phyloP scores from a whole-genome alignment of 92 coral and sea anemone species.

The Zoanthus gigantus region DNA sequence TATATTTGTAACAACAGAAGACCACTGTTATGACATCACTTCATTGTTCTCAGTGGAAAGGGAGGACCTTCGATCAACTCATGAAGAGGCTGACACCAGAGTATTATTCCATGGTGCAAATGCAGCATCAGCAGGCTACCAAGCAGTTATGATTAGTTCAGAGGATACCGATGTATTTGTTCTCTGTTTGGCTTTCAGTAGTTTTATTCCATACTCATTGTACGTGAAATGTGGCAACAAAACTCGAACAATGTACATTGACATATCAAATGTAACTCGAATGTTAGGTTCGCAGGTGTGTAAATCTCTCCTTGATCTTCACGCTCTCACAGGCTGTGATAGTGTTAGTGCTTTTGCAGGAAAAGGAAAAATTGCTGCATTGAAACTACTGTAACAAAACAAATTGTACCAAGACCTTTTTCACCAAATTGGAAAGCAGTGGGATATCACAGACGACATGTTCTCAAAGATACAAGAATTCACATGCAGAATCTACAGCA shows the following conservation, averaged over 20 bases:
- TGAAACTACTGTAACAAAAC: too few species aligned
- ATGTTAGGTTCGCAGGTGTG: slow-evolving; percentile 45
- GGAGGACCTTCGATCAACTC: background rate
- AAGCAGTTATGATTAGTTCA: background rate
- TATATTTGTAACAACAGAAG: background rate
- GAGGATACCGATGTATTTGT: slow-evolving; percentile 30
- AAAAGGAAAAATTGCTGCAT: background rate
- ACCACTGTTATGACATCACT: background rate
- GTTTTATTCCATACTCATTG: slow-evolving; percentile 17
- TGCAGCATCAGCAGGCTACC: background rate
- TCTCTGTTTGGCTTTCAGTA: background rate
- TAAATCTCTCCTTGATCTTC: slow-evolving; percentile 50
- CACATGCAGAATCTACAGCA: too few species aligned
- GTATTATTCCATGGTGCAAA: background rate
- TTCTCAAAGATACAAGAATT: too few species aligned
- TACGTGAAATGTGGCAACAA: slow-evolving; percentile 43
- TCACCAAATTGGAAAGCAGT: too few species aligned
- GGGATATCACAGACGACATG: too few species aligned
- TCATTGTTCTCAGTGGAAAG: too few species aligned
- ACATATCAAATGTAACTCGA: slow-evolving; percentile 23
- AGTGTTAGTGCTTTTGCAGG: slow-evolving; percentile 39
- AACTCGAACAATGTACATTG: slow-evolving; percentile 4
- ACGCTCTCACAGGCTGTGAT: slow-evolving; percentile 55
- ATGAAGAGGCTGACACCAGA: background rate
- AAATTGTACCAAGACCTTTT: too few species aligned